A percentile compares a stretch with the other conserved stretches of the same genome.
Evolutionary conservation across 2,888 invertebrate species (phyloP).

Genomic region (Cloeon dipterum): DNA sequence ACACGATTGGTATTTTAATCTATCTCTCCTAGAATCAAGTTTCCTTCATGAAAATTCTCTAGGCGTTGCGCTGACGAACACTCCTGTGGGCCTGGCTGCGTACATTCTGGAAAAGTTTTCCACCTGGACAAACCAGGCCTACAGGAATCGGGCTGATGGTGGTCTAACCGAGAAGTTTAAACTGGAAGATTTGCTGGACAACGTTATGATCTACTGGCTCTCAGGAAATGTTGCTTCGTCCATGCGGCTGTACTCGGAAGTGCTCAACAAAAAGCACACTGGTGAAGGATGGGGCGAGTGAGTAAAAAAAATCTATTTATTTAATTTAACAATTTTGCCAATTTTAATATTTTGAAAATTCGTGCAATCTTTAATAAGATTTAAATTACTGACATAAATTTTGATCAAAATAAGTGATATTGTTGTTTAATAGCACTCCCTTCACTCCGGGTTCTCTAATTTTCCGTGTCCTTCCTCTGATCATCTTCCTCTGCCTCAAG

Average conservation of each 20-base stretch:
- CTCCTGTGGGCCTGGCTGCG: slow-evolving; percentile 67
- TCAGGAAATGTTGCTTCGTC: slow-evolving; percentile 49
- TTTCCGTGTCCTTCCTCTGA: too few relatives aligned
- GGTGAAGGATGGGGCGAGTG: background rate
- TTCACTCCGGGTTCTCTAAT: too few relatives aligned
- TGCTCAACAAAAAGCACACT: background rate
- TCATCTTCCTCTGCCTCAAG: too few relatives aligned
- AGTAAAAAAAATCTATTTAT: too few relatives aligned
- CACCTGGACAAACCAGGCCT: slow-evolving; percentile 27
- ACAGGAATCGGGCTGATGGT: slow-evolving; percentile 16
- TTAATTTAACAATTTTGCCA: too few relatives aligned
- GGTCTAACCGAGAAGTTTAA: slow-evolving; percentile 20
- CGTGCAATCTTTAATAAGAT: too few relatives aligned
- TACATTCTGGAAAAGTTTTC: slow-evolving; percentile 81
- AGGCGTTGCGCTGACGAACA: slow-evolving; percentile 46
- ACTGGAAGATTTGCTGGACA: slow-evolving; percentile 36
- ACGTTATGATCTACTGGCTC: slow-evolving; percentile 64
- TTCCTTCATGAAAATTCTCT: slow-evolving; percentile 9
- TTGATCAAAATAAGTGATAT: too few relatives aligned
- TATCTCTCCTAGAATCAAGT: background rate
- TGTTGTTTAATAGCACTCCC: too few relatives aligned
- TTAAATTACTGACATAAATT: too few relatives aligned
- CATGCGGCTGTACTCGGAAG: slow-evolving; percentile 48
- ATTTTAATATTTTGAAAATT: too few relatives aligned
- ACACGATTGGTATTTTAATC: slow-evolving; percentile 19